Base-by-base conservation (phyloP, 2,113 vertebrate species). In the Isichthys henryi region DNA sequence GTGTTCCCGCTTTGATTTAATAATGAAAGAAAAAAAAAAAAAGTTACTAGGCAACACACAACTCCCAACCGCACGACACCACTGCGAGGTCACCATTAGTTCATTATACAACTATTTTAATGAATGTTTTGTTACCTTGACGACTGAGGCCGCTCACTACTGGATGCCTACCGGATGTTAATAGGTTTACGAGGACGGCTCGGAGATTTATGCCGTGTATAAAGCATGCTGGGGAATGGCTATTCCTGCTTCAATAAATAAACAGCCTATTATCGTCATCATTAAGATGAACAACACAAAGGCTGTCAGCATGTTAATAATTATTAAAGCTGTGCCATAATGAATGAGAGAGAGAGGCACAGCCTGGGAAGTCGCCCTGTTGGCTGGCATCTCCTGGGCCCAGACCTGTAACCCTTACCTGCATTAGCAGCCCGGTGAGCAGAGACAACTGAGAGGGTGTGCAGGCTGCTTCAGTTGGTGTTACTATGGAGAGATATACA, bases 81-180 rank as follows among this genome's bases (percentile, higher is more conserved):
- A 13, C 46, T 53, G n/a, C 5, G 11, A 89, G 66, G 48, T 50
- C 66, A 52, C 58, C 52, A 58, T 84, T 13, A 49, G 88, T 27
- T 89, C 50, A 83, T 45, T 35, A 58, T 31, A 83, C n/a, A 46
- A 89, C 19, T 19, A 53, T 52, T 82, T 50, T 88, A 82, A 82
- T 77, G 70, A 82, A 45, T 50, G 88, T 88, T 88, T 82, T 45
- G 88, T 82, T 80, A 82, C 77, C 49, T 45, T 89, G 88, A 84
- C 88, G 35, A 89, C 52, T 17, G 49, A 50, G 27, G 43, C 35
- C 50, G 53, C 35, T 19, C 87, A 88, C 53, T 53, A 53, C 85
- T 56, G 56, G 39, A 62, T 39, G 35, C 53, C 87, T 58, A 11
- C 45, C 56, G 39, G 87, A 62, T 62, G 35, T 88, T 43, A 88